Percentiles rank a stretch among this genome's conserved stretches.
These are phyloP conservation scores for Drosophila virilis DNA, from an alignment of 1,140 invertebrate species.

Conservation along the genomic window DNA sequence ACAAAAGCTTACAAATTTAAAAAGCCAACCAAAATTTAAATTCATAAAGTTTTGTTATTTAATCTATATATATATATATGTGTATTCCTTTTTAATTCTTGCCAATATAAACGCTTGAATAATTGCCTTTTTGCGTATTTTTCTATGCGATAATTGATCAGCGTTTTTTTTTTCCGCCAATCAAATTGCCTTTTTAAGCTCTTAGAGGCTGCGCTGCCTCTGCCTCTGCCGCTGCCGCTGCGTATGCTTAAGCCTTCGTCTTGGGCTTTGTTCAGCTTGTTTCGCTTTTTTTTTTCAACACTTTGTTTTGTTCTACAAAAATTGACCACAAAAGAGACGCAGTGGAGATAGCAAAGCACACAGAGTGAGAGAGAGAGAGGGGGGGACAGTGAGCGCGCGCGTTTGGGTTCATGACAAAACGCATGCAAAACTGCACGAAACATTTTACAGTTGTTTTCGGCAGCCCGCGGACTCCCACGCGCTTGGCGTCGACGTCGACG, in stretches of 20 bases:
- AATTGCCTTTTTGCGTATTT: no score
- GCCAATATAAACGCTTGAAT: no score
- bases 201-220: background rate
- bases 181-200: background rate
- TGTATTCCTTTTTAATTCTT: no score
- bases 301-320: conserved; percentile 5
- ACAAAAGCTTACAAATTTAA: no score
- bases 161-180: no score
- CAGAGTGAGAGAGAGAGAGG: background rate
- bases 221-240: background rate
- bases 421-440: conserved; percentile 55
- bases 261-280: background rate
- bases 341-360: background rate
- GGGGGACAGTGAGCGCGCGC: no score
- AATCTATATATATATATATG: no score
- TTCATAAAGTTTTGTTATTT: no score
- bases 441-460: conserved; percentile 39
- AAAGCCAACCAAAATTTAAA: no score
- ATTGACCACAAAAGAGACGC: conserved; percentile 6
- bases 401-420: conserved; percentile 46
- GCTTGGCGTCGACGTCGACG: background rate
- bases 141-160: no score
- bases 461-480: background rate
- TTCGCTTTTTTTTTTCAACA: background rate
- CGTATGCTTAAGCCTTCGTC: background rate